Conservation (phyloP, 2,888 invertebrate species). For the Abrostola triplasia region DNA sequence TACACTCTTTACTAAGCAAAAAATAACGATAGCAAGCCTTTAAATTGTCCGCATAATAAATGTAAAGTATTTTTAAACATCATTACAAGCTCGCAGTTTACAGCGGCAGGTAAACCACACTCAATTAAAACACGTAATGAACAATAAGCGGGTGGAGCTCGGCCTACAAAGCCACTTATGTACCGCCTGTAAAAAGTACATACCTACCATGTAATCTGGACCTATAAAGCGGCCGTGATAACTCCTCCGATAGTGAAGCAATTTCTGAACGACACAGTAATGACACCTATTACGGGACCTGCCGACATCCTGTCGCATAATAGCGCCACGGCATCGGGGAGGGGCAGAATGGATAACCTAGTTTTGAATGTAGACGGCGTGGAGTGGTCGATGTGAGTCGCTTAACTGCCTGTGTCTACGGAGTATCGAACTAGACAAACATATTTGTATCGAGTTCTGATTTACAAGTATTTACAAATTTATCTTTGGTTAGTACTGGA, state of each 20-base stretch:
- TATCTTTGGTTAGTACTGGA: too few species aligned
- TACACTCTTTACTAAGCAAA: not conserved
- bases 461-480: not conserved
- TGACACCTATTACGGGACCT: constrained; percentile 85
- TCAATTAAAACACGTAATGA: constrained; percentile 69
- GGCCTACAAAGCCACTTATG: constrained; percentile 65
- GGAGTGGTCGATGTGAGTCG: constrained; percentile 25
- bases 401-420: not conserved
- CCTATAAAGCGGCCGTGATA: constrained; percentile 85
- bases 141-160: constrained; percentile 63
- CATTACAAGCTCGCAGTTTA: constrained; percentile 40
- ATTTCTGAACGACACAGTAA: constrained; percentile 87
- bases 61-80: constrained; percentile 35
- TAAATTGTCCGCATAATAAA: constrained; percentile 27
- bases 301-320: constrained; percentile 84
- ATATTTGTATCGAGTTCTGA: not conserved
- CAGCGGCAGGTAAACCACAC: constrained; percentile 43
- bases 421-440: not conserved
- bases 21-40: constrained; percentile 1
- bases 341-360: constrained; percentile 75
- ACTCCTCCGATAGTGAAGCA: constrained; percentile 86
- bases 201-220: constrained; percentile 82
- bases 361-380: constrained; percentile 65
- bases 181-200: constrained; percentile 56
- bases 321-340: constrained; percentile 63